Base-by-base conservation (phyloP, 1,140 invertebrate species). In the Drosophila paulistorum region DNA sequence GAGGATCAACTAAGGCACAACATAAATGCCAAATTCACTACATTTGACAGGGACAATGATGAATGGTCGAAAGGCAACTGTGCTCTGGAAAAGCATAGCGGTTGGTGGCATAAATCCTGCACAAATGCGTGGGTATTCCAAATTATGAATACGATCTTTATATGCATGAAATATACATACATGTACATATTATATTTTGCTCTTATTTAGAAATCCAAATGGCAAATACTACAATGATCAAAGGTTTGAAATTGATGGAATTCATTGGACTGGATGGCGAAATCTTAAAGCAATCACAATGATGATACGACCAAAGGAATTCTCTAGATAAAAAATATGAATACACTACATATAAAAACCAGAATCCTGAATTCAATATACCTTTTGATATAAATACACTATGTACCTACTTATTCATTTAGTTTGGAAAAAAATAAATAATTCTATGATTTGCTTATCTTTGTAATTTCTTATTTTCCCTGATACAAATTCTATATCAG, bases 1-100 rank as follows among this genome's bases (percentile, higher is more conserved):
- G 57, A 35, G 37, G n/a, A 59, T 39, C 17, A 14, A 20, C 20
- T 51, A 11, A 23, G 9, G 1, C 9, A 23, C 23, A 51, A 51
- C 20, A 39, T 59, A 10, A 59, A 59, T 20, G 57, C 57, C 1
- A 59, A 39, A 11, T 59, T 59, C 35, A 20, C 57, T 1, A 59
- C 57, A 10, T 39, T 11, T 17, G 57, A 59, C 17, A 35, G 11
- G 17, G 33, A 59, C 11, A 59, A 59, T 59, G 57, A 59, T 20
- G 3, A 35, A 59, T 59, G 33, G 14, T 9, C n/a, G 9, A 59
- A 37, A 4, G 33, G 4, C 4, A 59, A 59, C 17, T 59, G 57
- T 17, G 57, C 57, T 37, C 13, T 59, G 57, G 57, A 59, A 35
- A 59, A 20, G 37, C 57, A 59, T 59, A 20, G 57, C 14, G 57